These are phyloP conservation scores for Percina caprodes DNA, from an alignment of 2,113 vertebrate genomes.

Conservation along the genomic window DNA sequence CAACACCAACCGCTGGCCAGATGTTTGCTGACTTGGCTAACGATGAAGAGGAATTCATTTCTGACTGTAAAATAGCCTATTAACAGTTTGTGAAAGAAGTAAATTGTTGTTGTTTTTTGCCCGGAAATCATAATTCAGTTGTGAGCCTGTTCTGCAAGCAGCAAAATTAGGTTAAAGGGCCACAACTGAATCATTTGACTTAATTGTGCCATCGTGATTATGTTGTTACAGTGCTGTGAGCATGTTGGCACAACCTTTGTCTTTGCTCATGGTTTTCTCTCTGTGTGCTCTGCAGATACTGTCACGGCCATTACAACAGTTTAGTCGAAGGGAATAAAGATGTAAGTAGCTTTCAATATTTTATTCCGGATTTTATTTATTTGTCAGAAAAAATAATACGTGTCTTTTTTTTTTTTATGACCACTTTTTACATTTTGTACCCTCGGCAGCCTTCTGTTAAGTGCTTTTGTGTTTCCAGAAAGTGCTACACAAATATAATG, in stretches of 20 bases:
- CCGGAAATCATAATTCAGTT: neutral
- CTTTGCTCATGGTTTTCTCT: neutral
- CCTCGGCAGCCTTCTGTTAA: constrained; percentile 16
- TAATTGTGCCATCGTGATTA: neutral
- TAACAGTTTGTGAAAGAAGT: neutral
- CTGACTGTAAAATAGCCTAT: neutral
- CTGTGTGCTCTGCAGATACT: constrained; percentile 86
- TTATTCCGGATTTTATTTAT: neutral
- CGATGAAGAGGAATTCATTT: no score
- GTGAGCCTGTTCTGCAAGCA: neutral
- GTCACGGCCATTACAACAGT: constrained; percentile 92
- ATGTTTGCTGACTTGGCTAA: neutral
- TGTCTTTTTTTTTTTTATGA: constrained; percentile 1
- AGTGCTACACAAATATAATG: constrained; percentile 29
- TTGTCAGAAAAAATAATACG: neutral
- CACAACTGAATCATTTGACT: neutral
- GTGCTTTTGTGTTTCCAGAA: constrained; percentile 29
- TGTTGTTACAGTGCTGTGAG: neutral
- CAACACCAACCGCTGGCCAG: neutral
- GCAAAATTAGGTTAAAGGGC: neutral
- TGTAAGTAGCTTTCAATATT: constrained; percentile 84
- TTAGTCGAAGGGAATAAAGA: constrained; percentile 92
- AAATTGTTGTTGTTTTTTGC: neutral
- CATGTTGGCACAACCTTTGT: neutral
- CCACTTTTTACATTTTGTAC: neutral